Evolutionary conservation across 2,888 invertebrate species (phyloP).

Genomic region (Ochropacha duplaris): DNA sequence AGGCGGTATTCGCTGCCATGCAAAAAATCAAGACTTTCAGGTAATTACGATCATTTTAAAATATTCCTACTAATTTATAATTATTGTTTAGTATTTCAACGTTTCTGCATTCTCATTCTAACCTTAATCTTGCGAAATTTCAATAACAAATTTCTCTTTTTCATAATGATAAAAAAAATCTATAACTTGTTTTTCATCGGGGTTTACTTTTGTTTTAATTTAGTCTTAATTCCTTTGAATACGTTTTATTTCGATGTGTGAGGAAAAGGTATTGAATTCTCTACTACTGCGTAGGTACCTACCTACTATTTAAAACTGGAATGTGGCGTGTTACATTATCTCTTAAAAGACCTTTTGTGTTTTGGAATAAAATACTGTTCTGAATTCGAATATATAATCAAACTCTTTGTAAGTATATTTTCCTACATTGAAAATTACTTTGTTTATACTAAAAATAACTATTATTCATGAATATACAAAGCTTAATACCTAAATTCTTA

Average conservation of each 20-base stretch:
- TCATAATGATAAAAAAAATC: background rate
- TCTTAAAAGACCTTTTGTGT: background rate
- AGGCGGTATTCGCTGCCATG: conserved; percentile 76
- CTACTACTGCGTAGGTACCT: background rate
- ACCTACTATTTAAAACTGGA: background rate
- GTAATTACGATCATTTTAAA: conserved; percentile 39
- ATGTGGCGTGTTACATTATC: background rate
- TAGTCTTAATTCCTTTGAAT: background rate
- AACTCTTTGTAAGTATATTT: no score
- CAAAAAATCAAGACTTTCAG: conserved; percentile 79
- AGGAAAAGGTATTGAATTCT: background rate
- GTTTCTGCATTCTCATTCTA: conserved; percentile 65
- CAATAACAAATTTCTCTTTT: background rate
- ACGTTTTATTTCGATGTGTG: background rate
- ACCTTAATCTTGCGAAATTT: conserved; percentile 35
- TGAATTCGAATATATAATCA: no score
- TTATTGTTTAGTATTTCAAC: conserved; percentile 4
- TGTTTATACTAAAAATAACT: no score
- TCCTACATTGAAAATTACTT: no score
- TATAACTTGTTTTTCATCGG: conserved; percentile 16
- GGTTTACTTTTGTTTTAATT: background rate
- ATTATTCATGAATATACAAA: no score
- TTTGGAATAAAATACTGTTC: background rate
- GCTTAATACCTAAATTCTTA: no score
- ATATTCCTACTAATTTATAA: conserved; percentile 9